phyloP scores from a whole-genome alignment of 2,797 vertebrate genomes.

The Amphiprion clarkii region DNA sequence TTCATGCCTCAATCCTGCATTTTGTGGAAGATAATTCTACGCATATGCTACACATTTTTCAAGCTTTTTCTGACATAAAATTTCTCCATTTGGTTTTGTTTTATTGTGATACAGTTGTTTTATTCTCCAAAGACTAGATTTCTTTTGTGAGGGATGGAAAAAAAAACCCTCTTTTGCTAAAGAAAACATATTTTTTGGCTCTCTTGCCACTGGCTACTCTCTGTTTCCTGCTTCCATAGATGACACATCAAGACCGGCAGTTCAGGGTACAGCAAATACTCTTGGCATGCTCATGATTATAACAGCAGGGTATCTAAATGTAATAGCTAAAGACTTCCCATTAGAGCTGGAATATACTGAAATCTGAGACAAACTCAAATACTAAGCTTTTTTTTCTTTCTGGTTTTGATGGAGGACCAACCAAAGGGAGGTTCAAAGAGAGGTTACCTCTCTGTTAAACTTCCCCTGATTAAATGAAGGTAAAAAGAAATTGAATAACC shows the following conservation, averaged over 20 bases:
- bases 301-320: not conserved
- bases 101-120: not conserved
- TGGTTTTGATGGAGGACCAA: not conserved
- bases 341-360: not conserved
- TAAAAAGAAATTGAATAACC: not conserved
- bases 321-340: conserved; percentile 7
- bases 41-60: conserved; percentile 2
- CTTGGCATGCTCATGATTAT: not conserved
- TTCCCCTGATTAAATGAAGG: not conserved
- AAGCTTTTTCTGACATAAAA: not conserved
- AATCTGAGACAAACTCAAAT: conserved; percentile 1
- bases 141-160: not conserved
- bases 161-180: not conserved
- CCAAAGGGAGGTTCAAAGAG: not conserved
- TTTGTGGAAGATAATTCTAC: conserved; percentile 9
- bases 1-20: conserved; percentile 44
- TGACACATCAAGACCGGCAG: not conserved
- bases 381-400: not conserved
- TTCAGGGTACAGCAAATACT: conserved; percentile 2
- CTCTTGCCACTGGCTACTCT: conserved; percentile 10
- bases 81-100: not conserved
- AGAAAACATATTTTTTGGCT: conserved; percentile 9
- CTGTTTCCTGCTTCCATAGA: conserved; percentile 4
- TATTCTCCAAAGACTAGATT: conserved; percentile 2
- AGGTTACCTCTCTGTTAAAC: not conserved